phyloP scores from a whole-genome alignment of 1,140 invertebrate genomes.

The Drosophila nigromelanica region DNA sequence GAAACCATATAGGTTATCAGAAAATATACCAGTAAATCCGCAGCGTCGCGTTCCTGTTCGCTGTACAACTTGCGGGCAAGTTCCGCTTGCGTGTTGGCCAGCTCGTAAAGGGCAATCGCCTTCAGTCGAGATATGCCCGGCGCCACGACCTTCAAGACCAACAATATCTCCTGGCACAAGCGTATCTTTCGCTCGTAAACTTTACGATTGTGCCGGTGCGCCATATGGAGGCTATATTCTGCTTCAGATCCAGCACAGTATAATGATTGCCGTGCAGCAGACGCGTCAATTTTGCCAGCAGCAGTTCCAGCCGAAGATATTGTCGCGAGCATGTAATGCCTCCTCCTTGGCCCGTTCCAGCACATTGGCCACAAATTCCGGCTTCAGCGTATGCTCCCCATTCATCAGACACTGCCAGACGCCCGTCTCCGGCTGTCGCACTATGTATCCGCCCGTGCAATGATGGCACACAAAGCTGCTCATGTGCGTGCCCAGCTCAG shows the following conservation, averaged over 20 bases:
- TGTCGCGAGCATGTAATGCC: conserved; percentile 80
- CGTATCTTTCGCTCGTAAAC: conserved; percentile 87
- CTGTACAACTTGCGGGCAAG: conserved; percentile 84
- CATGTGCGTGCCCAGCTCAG: conserved; percentile 88
- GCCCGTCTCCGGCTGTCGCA: conserved; percentile 41
- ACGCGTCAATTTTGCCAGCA: conserved; percentile 86
- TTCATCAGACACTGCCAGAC: conserved; percentile 68
- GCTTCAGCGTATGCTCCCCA: conserved; percentile 54
- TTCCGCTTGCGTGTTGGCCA: conserved; percentile 88
- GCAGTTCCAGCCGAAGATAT: conserved; percentile 85
- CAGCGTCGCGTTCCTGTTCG: conserved; percentile 50
- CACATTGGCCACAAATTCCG: conserved; percentile 62
- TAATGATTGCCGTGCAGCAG: conserved; percentile 88
- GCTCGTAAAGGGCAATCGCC: conserved; percentile 90
- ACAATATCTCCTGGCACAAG: conserved; percentile 87
- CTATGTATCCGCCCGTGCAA: conserved; percentile 71
- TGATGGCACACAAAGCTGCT: conserved; percentile 87
- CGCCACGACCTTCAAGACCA: conserved; percentile 87
- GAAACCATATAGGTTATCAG: background rate
- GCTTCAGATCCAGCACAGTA: conserved; percentile 87
- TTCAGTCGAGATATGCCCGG: conserved; percentile 89
- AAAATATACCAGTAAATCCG: conserved; percentile 49
- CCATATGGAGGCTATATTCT: conserved; percentile 86
- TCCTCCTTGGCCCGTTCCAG: conserved; percentile 84
- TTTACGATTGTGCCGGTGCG: conserved; percentile 85